Conservation (phyloP, 1,140 invertebrate genomes). For the Dendroctonus valens region DNA sequence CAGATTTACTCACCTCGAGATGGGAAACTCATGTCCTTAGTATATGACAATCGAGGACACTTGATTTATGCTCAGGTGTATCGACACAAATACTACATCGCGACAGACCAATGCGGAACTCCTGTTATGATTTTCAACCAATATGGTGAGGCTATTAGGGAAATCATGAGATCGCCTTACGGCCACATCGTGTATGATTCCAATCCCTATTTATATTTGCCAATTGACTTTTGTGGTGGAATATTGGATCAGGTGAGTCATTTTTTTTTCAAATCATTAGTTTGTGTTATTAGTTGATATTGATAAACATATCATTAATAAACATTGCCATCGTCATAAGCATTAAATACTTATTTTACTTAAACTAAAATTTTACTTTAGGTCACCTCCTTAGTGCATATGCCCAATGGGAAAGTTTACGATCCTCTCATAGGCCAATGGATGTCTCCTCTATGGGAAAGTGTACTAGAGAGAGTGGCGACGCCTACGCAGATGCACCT, state of each 20-base stretch:
- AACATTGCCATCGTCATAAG: too few relatives aligned
- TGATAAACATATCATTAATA: too few relatives aligned
- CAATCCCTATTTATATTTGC: constrained; percentile 90
- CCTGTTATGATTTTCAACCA: constrained; percentile 94
- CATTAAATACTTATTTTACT: constrained; percentile 5
- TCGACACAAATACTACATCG: constrained; percentile 90
- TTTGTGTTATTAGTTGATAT: too few relatives aligned
- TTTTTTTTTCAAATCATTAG: constrained; percentile 8
- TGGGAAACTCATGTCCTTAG: constrained; percentile 83
- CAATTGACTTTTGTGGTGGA: constrained; percentile 90
- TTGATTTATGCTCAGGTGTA: constrained; percentile 88
- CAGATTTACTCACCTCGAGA: constrained; percentile 92
- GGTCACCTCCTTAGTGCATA: constrained; percentile 87
- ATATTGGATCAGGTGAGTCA: constrained; percentile 76
- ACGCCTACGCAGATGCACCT: constrained; percentile 80
- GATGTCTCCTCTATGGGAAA: constrained; percentile 90
- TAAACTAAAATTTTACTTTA: constrained; percentile 43
- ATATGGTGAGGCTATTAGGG: constrained; percentile 87
- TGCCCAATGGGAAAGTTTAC: constrained; percentile 89
- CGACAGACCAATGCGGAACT: constrained; percentile 91
- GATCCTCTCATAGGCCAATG: constrained; percentile 92
- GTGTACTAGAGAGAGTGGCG: constrained; percentile 72
- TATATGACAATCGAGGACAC: constrained; percentile 89
- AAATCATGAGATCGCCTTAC: constrained; percentile 93
- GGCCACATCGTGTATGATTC: constrained; percentile 94